phyloP scores from a whole-genome alignment of 2,113 vertebrate species.

The Galemys pyrenaicus region DNA sequence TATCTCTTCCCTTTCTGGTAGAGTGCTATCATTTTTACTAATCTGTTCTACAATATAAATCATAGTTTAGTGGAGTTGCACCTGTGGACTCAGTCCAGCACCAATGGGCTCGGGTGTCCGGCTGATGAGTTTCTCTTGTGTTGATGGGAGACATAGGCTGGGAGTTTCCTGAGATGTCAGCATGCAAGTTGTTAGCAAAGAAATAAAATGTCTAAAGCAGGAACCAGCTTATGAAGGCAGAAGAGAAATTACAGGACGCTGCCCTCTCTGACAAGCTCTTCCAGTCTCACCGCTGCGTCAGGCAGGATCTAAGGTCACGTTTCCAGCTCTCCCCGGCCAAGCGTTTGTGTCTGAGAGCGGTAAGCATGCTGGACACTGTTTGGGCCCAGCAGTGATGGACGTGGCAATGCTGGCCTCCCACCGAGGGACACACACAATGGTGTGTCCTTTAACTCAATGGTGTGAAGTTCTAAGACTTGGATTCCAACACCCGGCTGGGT shows the following conservation, averaged over 20 bases:
- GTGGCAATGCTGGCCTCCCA: rapidly evolving
- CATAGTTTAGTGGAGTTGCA: slow-evolving; percentile 48
- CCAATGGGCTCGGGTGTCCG: slow-evolving; percentile 25
- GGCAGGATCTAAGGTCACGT: neutral
- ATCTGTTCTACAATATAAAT: slow-evolving; percentile 49
- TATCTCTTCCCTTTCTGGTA: slow-evolving; percentile 21
- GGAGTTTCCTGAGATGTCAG: slow-evolving; percentile 40
- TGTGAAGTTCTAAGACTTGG: neutral
- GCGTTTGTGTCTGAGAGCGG: neutral
- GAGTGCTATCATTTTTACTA: slow-evolving; percentile 20
- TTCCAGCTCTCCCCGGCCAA: neutral
- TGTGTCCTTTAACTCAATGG: neutral
- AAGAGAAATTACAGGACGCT: neutral
- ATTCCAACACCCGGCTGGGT: neutral
- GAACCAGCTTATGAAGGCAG: neutral
- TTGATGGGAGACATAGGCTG: slow-evolving; percentile 23
- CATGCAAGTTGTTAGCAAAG: slow-evolving; percentile 50
- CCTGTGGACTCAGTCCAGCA: neutral
- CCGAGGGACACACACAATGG: neutral
- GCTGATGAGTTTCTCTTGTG: slow-evolving; percentile 27
- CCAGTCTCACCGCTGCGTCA: neutral
- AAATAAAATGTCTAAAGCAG: slow-evolving; percentile 18
- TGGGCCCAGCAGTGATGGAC: neutral
- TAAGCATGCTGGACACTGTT: neutral
- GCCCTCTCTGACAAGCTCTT: neutral